Evolutionary conservation across 2,888 invertebrate genomes (phyloP).

Genomic region (Xestia c-nigrum): DNA sequence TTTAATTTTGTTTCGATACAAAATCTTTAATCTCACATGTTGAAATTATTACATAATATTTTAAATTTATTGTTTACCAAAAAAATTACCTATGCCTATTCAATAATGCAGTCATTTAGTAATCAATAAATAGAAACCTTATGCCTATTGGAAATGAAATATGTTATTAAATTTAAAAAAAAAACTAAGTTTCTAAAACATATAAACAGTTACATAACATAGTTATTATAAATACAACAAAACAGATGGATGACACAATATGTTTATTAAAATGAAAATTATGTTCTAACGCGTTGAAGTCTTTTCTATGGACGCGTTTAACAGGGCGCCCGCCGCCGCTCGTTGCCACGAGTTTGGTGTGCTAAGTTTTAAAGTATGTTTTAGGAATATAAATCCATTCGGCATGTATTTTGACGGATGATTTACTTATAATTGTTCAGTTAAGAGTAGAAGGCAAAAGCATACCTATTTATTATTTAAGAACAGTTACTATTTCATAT

Average conservation of each 20-base stretch:
- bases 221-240: not conserved
- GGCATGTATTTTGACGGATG: too few relatives aligned
- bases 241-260: not conserved
- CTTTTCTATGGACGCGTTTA: slow-evolving; percentile 66
- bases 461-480: not conserved
- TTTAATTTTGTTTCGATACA: not conserved
- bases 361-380: not conserved
- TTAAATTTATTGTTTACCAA: not conserved
- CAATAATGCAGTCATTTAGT: not conserved
- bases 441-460: not conserved
- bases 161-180: not conserved
- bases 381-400: not conserved
- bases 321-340: not conserved
- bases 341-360: not conserved
- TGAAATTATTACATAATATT: not conserved
- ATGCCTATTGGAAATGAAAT: not conserved
- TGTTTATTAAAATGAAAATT: not conserved
- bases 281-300: slow-evolving; percentile 74
- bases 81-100: not conserved
- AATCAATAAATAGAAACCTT: not conserved
- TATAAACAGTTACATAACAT: not conserved
- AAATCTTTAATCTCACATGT: not conserved
- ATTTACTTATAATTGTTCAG: not conserved
- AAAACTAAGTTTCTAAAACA: not conserved
- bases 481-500: not conserved